phyloP scores from a whole-genome alignment of 2,888 invertebrate species.

The Acleris emargana region DNA sequence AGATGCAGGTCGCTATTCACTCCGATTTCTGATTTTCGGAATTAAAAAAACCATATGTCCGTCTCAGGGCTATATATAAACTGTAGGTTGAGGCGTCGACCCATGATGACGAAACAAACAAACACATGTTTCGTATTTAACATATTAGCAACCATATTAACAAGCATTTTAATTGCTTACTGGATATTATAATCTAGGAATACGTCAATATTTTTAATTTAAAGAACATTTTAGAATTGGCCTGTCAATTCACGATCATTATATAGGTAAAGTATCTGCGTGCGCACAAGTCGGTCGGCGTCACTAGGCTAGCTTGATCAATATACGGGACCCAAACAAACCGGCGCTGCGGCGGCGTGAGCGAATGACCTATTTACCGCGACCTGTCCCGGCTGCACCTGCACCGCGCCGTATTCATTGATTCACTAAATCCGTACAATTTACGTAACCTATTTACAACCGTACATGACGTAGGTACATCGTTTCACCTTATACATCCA shows the following conservation, averaged over 20 bases:
- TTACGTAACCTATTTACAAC: conserved; percentile 23
- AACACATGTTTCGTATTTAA: no score
- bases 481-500: conserved; percentile 1
- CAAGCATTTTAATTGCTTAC: no score
- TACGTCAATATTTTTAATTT: not conserved
- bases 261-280: conserved; percentile 56
- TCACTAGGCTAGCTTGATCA: conserved; percentile 57
- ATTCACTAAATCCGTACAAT: conserved; percentile 20
- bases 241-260: conserved; percentile 15
- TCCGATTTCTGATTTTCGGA: no score
- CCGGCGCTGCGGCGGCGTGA: conserved; percentile 64
- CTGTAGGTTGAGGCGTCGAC: no score
- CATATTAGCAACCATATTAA: no score
- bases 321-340: conserved; percentile 80
- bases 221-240: not conserved
- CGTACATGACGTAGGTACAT: no score
- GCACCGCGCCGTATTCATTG: conserved; percentile 27
- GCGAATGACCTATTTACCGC: conserved; percentile 74
- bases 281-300: conserved; percentile 59
- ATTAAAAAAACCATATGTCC: no score
- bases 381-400: conserved; percentile 45
- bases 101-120: no score
- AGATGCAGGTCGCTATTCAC: no score
- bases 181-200: not conserved
- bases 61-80: no score